Base-by-base conservation (phyloP, 2,113 vertebrate species). In the Pampusana beccarii region DNA sequence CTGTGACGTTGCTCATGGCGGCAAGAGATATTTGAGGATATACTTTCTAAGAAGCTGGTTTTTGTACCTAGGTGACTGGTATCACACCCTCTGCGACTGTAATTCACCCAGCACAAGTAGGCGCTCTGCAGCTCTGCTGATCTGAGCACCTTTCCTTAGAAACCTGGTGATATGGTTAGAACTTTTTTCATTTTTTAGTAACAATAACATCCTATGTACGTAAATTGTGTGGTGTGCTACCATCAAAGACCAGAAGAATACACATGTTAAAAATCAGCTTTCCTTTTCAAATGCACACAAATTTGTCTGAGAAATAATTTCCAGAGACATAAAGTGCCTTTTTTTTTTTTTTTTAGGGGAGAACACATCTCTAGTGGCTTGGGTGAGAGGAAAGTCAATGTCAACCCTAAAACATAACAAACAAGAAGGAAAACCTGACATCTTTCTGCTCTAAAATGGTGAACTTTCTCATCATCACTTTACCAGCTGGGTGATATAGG, bases 1-100 rank as follows among this genome's bases (percentile, higher is more conserved):
- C 88, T 75, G 92, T 92, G 91, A 92, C 81, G 83, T 26, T 4
- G 80, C 28, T 17, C 66, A 7, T 2, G 71, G 93, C 77, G 92
- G 88, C 92, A 40, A 9, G 80, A 84, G 60, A 78, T 61, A 16
- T 15, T 1, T 69, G 36, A 42, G 80, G 83, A 77, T 20, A 25
- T 5, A 4, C 83, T 87, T 77, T 64, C 86, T 38, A 4, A 67
- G 80, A 9, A 50, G 90, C 36, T n/a, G 67, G 0, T 24, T 8
- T 33, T 88, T 1, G 1, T 51, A 29, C 34, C 60, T 46, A 20
- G 4, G 72, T 2, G 1, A 2, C 20, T 10, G 40, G 16, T 4
- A 31, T 26, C 5, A 12, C 28, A 36, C 54, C 65, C 56, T 31
- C 29, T 0, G 2, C 1, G 51, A 2, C 69, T 15, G 11, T 15